Evolutionary conservation across 2,113 vertebrate species (phyloP).

Genomic region (Ameiurus melas): DNA sequence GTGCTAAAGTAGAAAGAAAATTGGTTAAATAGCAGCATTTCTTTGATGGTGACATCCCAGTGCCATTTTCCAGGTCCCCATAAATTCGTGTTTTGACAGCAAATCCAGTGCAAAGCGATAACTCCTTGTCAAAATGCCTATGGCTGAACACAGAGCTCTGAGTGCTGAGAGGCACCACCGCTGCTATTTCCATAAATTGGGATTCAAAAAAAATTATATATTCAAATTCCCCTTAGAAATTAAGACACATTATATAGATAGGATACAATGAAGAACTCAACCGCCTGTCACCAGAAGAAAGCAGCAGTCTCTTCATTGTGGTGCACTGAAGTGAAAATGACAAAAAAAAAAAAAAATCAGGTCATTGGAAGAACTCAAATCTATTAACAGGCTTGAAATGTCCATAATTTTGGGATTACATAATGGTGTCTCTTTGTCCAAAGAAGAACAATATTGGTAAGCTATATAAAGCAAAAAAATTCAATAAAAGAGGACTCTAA

Average conservation of each 20-base stretch:
- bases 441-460: conserved; percentile 29
- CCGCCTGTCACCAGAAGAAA: conserved; percentile 21
- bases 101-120: conserved; percentile 52
- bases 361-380: conserved; percentile 17
- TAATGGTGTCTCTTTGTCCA: conserved; percentile 54
- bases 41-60: neutral
- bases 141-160: conserved; percentile 23
- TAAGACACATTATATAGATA: conserved; percentile 21
- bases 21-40: conserved; percentile 33
- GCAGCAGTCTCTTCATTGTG: conserved; percentile 19
- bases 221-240: conserved; percentile 39
- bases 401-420: conserved; percentile 49
- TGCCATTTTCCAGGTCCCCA: conserved; percentile 40
- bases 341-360: conserved; percentile 45
- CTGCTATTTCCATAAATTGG: conserved; percentile 45
- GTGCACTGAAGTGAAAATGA: conserved; percentile 38
- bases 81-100: conserved; percentile 56
- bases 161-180: neutral
- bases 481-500: neutral
- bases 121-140: conserved; percentile 48
- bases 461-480: neutral
- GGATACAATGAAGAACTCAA: conserved; percentile 42
- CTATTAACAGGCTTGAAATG: conserved; percentile 45
- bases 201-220: conserved; percentile 40
- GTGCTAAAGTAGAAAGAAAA: conserved; percentile 19